Evolutionary conservation across 2,797 vertebrate genomes (phyloP).

Genomic region (Epinephelus coioides): DNA sequence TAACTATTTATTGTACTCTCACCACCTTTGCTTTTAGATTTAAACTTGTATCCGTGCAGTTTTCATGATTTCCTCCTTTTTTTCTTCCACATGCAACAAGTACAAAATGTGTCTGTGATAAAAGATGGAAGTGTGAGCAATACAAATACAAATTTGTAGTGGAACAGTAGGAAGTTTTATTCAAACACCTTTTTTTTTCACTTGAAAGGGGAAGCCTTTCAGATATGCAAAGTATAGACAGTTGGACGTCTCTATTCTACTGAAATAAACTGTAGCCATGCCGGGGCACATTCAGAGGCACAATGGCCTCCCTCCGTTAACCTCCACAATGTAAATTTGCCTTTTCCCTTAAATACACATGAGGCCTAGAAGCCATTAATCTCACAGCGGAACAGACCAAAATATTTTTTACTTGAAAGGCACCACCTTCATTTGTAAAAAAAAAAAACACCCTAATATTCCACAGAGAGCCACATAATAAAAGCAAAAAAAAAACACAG

Average conservation of each 20-base stretch:
- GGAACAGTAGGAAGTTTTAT: no score
- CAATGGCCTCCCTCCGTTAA: neutral
- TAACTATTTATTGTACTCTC: neutral
- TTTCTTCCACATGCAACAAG: no score
- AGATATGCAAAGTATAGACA: neutral
- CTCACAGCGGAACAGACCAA: neutral
- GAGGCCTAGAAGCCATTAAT: slow-evolving; percentile 13
- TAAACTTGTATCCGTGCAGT: no score
- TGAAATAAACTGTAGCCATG: slow-evolving; percentile 8
- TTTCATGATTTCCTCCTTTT: no score
- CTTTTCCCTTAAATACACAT: slow-evolving; percentile 19
- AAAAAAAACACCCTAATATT: neutral
- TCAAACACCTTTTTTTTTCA: neutral
- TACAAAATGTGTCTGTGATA: neutral
- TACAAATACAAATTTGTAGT: neutral
- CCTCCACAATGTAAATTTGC: slow-evolving; percentile 23
- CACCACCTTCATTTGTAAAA: slow-evolving; percentile 6
- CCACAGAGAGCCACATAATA: slow-evolving; percentile 6
- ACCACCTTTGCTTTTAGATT: neutral
- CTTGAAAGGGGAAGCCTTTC: neutral
- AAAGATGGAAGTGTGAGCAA: neutral
- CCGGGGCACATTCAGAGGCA: slow-evolving; percentile 3
- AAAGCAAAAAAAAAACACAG: neutral
- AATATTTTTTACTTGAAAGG: slow-evolving; percentile 23
- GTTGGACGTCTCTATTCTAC: neutral